phyloP scores from a whole-genome alignment of 37 sponge, comb jelly and placozoan genomes.

The Chondrilla cf. caribensis region DNA sequence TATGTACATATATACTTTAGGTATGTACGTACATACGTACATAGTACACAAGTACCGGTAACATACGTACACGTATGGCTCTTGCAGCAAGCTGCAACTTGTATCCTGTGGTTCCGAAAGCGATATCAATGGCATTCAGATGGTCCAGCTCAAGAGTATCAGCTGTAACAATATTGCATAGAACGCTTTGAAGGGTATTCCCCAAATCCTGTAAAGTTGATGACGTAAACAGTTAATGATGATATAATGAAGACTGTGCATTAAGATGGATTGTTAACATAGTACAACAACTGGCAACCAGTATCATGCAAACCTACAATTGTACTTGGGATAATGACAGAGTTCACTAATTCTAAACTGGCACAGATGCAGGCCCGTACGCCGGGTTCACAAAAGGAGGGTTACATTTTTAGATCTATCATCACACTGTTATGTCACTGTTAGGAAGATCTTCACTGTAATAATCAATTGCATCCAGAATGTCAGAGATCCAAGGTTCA shows the following conservation, averaged over 20 bases:
- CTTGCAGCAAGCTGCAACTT: background rate
- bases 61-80: too few species aligned
- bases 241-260: background rate
- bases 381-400: too few species aligned
- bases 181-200: background rate
- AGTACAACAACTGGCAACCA: too few species aligned
- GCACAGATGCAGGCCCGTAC: too few species aligned
- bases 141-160: background rate
- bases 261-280: background rate
- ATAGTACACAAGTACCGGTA: too few species aligned
- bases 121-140: background rate
- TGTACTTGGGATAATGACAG: too few species aligned
- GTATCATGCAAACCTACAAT: too few species aligned
- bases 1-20: too few species aligned
- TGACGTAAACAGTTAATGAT: too few species aligned
- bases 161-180: background rate
- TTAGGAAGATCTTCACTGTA: conserved; percentile 46
- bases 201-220: background rate
- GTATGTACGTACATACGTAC: too few species aligned
- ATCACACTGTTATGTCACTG: conserved; percentile 8
- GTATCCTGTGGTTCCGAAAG: background rate
- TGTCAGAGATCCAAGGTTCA: conserved; percentile 15
- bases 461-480: conserved; percentile 30
- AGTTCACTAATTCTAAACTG: too few species aligned
- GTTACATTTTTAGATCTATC: too few species aligned